These are phyloP conservation scores for Heteractis magnifica DNA, from an alignment of 92 coral and sea anemone species.

Conservation along the genomic window DNA sequence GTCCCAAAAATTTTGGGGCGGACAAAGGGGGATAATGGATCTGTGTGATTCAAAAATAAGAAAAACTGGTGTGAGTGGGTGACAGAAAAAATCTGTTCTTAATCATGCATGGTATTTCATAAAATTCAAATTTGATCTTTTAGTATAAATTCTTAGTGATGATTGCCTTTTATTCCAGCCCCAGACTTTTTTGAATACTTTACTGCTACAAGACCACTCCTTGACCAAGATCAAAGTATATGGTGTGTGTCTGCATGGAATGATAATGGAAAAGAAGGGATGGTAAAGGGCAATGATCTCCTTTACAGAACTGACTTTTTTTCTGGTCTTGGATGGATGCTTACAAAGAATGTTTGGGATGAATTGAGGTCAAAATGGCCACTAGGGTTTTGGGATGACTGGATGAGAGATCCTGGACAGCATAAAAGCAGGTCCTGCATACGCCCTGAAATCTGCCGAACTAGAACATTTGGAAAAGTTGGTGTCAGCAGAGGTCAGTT, in stretches of 20 bases:
- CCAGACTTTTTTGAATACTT: conserved; percentile 97
- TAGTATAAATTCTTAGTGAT: neutral
- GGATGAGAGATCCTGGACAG: conserved; percentile 94
- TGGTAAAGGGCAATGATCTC: conserved; percentile 75
- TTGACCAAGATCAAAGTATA: conserved; percentile 79
- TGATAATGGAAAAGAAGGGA: conserved; percentile 93
- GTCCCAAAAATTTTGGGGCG: no score
- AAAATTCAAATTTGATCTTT: neutral
- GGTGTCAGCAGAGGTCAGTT: conserved; percentile 98
- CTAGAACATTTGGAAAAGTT: conserved; percentile 87
- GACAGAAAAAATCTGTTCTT: no score
- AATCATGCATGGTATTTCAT: neutral
- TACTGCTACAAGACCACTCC: conserved; percentile 70
- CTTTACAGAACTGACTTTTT: conserved; percentile 95
- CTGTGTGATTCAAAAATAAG: no score
- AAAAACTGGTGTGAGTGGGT: no score
- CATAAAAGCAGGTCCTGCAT: conserved; percentile 80
- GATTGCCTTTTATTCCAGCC: conserved; percentile 42
- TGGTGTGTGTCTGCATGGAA: conserved; percentile 99
- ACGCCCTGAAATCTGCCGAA: conserved; percentile 95
- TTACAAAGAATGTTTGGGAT: conserved; percentile 72
- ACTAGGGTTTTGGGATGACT: conserved; percentile 97
- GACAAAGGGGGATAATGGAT: no score
- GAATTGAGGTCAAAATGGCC: conserved; percentile 93
- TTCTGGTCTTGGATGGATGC: conserved; percentile 99